Percentiles rank a stretch among this genome's conserved stretches.
Conservation (phyloP, 2,113 vertebrate genomes). For the Eretmochelys imbricata region DNA sequence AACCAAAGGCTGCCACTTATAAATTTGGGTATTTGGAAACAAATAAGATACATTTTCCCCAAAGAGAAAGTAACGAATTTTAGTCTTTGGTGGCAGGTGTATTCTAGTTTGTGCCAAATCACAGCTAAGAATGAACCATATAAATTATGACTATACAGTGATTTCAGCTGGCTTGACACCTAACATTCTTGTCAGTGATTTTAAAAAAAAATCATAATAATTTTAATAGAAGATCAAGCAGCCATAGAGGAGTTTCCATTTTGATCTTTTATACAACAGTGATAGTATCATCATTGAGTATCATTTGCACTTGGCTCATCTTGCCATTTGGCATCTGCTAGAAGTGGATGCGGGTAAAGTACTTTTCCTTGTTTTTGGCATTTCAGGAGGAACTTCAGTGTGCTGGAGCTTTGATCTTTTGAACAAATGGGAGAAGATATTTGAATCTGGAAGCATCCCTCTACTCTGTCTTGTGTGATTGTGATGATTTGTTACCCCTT, state of each 20-base stretch:
- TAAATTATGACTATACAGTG: background rate
- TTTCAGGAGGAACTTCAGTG: accelerated
- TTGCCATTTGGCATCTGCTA: background rate
- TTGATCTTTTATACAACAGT: background rate
- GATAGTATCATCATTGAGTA: background rate
- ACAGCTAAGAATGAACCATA: background rate
- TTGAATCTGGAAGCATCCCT: background rate
- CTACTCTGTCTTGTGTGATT: background rate
- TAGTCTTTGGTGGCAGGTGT: background rate
- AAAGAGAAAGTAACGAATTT: background rate
- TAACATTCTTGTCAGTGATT: background rate
- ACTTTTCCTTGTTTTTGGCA: accelerated
- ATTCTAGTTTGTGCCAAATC: background rate
- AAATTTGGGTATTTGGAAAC: background rate
- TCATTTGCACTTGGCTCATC: background rate
- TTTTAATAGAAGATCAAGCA: background rate
- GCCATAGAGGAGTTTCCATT: background rate
- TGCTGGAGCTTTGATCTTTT: background rate
- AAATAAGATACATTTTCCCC: background rate
- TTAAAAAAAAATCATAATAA: background rate
- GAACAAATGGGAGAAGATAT: background rate
- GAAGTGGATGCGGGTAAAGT: background rate
- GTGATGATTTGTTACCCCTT: background rate
- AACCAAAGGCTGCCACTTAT: background rate
- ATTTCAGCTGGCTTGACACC: background rate